Evolutionary conservation across 1,140 invertebrate species (phyloP), one percentile per base, ranked within the genome.

Genomic region (Drosophila serrata): DNA sequence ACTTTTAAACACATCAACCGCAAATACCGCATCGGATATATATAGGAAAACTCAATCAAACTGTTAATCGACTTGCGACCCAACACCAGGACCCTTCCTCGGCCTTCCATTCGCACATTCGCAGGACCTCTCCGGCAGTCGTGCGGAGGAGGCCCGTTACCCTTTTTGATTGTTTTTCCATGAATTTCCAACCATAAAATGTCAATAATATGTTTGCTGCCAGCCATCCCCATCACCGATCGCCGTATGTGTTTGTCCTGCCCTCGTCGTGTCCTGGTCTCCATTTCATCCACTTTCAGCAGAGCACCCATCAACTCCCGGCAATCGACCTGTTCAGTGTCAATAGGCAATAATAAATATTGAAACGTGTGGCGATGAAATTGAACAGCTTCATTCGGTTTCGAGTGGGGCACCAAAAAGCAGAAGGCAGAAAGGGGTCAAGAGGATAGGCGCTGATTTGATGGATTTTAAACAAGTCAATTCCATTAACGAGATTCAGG

Each of bases 11-110:
- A 81, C 72, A 85, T 63, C 81, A 67, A 81, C 75, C 81, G 81
- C 81, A 84, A 85, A 86, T 81, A 78, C 82, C 81, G 68, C 78
- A 86, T 62, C 53, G 24, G 63, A 61, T 74, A 77, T 74, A 77
- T 81, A 40, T 81, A 57, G 78, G 63, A 85, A 80, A 85, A 85
- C 82, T 85, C 81, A 85, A 85, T 85, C 81, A 86, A 85, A 85
- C 78, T 78, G 82, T 86, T 85, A 85, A 85, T 85, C 81, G 81
- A 85, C 81, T 86, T 81, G 77, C 58, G 72, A 31, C 57, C 55
- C 49, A 15, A 19, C 51, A 39, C 24, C 67, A 68, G 62, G 31
- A 45, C 31, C 17, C n/a, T 22, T 11, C 22, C 8, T 17, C 13
- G 7, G 33, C 19, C n/a, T n/a, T n/a, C n/a, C 39, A 45, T 27